phyloP scores from a whole-genome alignment of 2,888 invertebrate species.

The Tolmerus cingulatus region DNA sequence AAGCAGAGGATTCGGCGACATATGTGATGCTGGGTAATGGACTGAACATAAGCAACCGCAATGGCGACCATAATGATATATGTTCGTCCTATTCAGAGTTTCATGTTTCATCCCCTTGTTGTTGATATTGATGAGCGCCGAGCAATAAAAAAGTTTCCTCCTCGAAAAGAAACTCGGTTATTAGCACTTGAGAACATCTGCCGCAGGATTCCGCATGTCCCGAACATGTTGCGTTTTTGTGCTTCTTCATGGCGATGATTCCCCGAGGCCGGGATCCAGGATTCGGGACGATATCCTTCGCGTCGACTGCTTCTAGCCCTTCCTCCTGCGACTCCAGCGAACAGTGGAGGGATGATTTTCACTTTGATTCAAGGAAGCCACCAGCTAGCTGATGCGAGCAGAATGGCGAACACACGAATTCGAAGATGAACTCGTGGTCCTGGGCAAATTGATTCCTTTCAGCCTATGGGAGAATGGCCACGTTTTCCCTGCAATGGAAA shows the following conservation, averaged over 20 bases:
- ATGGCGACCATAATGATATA: conserved; percentile 32
- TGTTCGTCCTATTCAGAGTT: conserved; percentile 8
- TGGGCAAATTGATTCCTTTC: conserved; percentile 20
- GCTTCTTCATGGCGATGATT: conserved; percentile 10
- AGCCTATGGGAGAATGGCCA: not conserved
- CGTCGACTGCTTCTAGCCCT: not conserved
- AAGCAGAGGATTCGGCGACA: conserved; percentile 26
- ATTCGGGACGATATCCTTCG: not conserved
- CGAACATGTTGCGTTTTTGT: conserved; percentile 39
- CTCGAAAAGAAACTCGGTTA: conserved; percentile 52
- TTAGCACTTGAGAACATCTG: conserved; percentile 60
- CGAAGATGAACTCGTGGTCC: not conserved
- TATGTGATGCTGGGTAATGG: conserved; percentile 36
- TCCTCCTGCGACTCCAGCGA: not conserved
- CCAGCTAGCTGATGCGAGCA: not conserved
- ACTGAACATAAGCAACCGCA: conserved; percentile 33
- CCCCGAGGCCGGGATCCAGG: not conserved
- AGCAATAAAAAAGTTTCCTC: conserved; percentile 34
- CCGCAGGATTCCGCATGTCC: conserved; percentile 45
- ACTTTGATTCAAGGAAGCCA: conserved; percentile 10
- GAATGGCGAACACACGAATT: not conserved
- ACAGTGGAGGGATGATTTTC: conserved; percentile 12
- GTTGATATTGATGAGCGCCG: conserved; percentile 35
- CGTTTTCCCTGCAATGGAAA: not conserved
- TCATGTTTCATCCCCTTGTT: conserved; percentile 43